A percentile compares a stretch with the other conserved stretches of the same genome.
Conservation (phyloP, 2,797 vertebrate species). For the Acanthurus tractus region DNA sequence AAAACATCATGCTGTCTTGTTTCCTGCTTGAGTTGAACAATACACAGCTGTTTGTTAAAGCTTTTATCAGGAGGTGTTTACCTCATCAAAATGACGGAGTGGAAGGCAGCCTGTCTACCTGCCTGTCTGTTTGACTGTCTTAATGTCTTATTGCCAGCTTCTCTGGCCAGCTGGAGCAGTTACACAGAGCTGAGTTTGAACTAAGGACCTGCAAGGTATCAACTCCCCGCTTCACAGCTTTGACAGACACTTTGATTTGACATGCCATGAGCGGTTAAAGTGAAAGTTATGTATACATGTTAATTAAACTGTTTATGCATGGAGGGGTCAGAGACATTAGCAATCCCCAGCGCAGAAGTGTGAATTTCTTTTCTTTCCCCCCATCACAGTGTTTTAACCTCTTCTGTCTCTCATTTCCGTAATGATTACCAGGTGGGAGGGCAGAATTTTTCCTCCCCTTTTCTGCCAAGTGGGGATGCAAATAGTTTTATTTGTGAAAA, state of each 20-base stretch:
- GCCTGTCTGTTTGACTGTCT: slow-evolving; percentile 66
- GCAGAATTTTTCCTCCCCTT: slow-evolving; percentile 76
- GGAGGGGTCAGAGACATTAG: slow-evolving; percentile 95
- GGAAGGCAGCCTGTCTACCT: slow-evolving; percentile 66
- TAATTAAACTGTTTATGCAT: slow-evolving; percentile 94
- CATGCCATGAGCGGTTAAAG: slow-evolving; percentile 89
- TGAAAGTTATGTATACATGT: slow-evolving; percentile 90
- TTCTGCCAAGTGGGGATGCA: slow-evolving; percentile 77
- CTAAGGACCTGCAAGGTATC: slow-evolving; percentile 90
- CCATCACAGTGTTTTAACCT: slow-evolving; percentile 87
- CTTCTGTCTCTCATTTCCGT: slow-evolving; percentile 85
- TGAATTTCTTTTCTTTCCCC: slow-evolving; percentile 84
- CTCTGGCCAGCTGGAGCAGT: slow-evolving; percentile 78
- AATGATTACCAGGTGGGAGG: slow-evolving; percentile 94
- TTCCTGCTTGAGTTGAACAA: slow-evolving; percentile 12
- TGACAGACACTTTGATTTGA: slow-evolving; percentile 93
- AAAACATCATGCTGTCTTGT: slow-evolving; percentile 14
- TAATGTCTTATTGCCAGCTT: slow-evolving; percentile 64
- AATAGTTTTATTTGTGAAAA: slow-evolving; percentile 83
- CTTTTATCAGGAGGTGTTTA: slow-evolving; percentile 60
- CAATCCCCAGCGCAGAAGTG: slow-evolving; percentile 90
- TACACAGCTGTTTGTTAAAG: slow-evolving; percentile 44
- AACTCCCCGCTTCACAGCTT: slow-evolving; percentile 88
- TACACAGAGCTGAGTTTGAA: slow-evolving; percentile 78
- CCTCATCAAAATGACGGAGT: slow-evolving; percentile 63